Percentiles rank a stretch among this genome's conserved stretches.
Conservation (phyloP, 2,113 vertebrate genomes). For the Ceratotherium simum region DNA sequence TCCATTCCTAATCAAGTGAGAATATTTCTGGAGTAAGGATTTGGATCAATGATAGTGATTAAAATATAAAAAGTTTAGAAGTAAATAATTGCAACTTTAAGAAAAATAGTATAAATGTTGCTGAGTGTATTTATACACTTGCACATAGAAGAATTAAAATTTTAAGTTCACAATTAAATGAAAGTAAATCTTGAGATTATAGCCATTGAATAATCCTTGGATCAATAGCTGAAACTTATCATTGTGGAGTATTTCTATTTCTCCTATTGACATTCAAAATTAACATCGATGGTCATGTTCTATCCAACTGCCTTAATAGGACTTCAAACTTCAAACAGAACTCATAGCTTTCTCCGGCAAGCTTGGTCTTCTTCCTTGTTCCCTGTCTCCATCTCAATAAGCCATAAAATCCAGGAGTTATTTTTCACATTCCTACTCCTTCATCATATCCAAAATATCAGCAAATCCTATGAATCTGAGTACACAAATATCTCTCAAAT, state of each 20-base stretch:
- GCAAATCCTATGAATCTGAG: not conserved
- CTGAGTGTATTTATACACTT: not conserved
- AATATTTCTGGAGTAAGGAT: not conserved
- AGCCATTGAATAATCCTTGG: not conserved
- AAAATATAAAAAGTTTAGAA: not conserved
- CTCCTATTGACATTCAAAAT: not conserved
- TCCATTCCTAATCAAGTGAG: not conserved
- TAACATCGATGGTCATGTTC: not conserved
- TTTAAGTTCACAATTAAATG: constrained; percentile 13
- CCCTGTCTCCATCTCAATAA: not conserved
- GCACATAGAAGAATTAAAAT: not conserved
- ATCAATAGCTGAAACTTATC: not conserved
- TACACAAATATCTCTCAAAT: not conserved
- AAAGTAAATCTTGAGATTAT: not conserved
- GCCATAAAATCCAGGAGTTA: not conserved
- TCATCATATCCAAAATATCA: not conserved
- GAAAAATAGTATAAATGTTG: not conserved
- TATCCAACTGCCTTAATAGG: not conserved
- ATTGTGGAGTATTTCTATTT: not conserved
- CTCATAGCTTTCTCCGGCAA: not conserved
- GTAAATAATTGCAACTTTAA: constrained; percentile 21
- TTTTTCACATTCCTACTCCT: not conserved
- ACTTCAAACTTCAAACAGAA: not conserved
- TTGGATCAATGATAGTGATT: not conserved
- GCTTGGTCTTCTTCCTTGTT: not conserved